Base-by-base conservation (phyloP, 2,113 vertebrate genomes). In the Theristicus caerulescens region DNA sequence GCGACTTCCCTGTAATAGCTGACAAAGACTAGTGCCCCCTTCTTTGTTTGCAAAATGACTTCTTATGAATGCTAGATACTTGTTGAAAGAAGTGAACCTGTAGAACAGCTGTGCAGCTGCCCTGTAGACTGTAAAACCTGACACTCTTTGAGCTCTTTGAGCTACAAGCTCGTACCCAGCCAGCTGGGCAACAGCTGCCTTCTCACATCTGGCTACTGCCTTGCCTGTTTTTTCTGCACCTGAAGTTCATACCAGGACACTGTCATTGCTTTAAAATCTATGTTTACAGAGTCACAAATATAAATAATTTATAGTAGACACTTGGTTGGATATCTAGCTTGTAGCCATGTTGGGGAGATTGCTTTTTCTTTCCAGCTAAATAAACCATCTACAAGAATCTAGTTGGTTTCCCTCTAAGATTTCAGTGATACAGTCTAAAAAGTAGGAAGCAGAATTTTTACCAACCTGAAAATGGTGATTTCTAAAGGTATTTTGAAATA, bases 401-500 rank as follows among this genome's bases (percentile, higher is more conserved):
- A 32, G 10, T n/a, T 96, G 51, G 21, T 88, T 92, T 82, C 36
- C 52, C 38, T 27, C 3, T 26, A 31, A 80, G 52, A 27, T 64
- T 77, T 80, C 65, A 34, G 17, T 36, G 61, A 38, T 59, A 20
- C 18, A 31, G 7, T 12, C 26, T 44, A 13, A 87, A 86, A 55
- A 36, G 14, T 34, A 67, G 14, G 27, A 42, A 16, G 4, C 9
- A 29, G 25, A 44, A 25, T 59, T 92, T 86, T 71, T 80, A 65
- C 40, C 24, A 54, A 13, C n/a, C 11, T 47, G 20, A 70, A 88
- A 71, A 76, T 65, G 0, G 0, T 58, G 0, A 1, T 84, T 84
- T 82, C 47, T 66, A 32, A 71, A 72, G 13, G 26, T 52, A 2
- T 74, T 90, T 92, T 57, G 22, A 67, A 57, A 59, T 7, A 18